Conservation (phyloP, 2,113 vertebrate genomes). For the Patagioenas fasciata region DNA sequence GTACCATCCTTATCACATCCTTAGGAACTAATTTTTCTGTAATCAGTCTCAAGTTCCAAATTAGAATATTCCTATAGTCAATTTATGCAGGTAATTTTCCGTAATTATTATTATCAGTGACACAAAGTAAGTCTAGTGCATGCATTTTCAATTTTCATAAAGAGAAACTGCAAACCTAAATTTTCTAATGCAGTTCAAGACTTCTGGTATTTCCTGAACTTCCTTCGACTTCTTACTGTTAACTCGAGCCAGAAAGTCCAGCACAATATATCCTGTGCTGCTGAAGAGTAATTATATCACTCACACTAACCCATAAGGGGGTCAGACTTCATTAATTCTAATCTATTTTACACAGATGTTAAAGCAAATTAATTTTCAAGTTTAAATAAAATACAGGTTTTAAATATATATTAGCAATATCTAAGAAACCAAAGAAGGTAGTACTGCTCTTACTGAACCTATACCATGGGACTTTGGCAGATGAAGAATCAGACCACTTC, state of each 20-base stretch:
- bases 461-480: not conserved
- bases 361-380: slow-evolving; percentile 55
- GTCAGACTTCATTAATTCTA: slow-evolving; percentile 66
- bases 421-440: not conserved
- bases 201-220: slow-evolving; percentile 32
- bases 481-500: not conserved
- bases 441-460: slow-evolving; percentile 2
- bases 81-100: slow-evolving; percentile 6
- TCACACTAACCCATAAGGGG: slow-evolving; percentile 31
- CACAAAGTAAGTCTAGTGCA: not conserved
- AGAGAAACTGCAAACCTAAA: not conserved
- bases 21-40: not conserved
- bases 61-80: not conserved
- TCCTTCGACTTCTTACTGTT: not conserved
- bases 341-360: slow-evolving; percentile 33
- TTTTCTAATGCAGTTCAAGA: not conserved
- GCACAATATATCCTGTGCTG: not conserved
- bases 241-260: slow-evolving; percentile 25
- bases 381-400: slow-evolving; percentile 57
- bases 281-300: slow-evolving; percentile 46
- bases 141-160: not conserved
- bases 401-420: slow-evolving; percentile 50
- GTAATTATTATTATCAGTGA: slow-evolving; percentile 1
- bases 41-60: slow-evolving; percentile 15
- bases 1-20: not conserved